These are phyloP conservation scores for Trissolcus japonicus DNA, from an alignment of 2,888 invertebrate species.

Conservation along the genomic window DNA sequence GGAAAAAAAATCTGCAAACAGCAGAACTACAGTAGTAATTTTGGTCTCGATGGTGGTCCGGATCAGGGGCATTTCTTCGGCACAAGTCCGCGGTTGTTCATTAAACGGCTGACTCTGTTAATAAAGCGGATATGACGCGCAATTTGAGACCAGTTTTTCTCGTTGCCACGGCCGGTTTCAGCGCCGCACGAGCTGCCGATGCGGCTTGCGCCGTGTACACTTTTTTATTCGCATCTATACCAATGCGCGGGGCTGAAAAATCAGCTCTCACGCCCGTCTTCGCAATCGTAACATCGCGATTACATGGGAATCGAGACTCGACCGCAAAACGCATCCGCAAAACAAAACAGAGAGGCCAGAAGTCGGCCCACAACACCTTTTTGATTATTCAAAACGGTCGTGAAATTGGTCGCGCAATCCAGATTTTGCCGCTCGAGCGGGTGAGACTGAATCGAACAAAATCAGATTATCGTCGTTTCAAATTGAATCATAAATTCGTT, in stretches of 20 bases:
- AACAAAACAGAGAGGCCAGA: constrained; percentile 14
- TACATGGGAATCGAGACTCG: constrained; percentile 65
- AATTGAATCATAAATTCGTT: constrained; percentile 41
- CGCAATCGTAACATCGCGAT: constrained; percentile 68
- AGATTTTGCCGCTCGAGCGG: constrained; percentile 28
- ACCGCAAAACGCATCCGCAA: constrained; percentile 42
- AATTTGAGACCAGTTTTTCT: constrained; percentile 64
- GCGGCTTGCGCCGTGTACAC: constrained; percentile 55
- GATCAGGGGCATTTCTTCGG: constrained; percentile 6
- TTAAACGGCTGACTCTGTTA: constrained; percentile 55
- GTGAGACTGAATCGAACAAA: constrained; percentile 31
- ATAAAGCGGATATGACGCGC: constrained; percentile 63
- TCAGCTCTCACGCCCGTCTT: constrained; percentile 53
- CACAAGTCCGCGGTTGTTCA: constrained; percentile 36
- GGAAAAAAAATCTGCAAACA: constrained; percentile 18
- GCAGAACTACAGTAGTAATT: constrained; percentile 24
- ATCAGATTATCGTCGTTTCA: constrained; percentile 35
- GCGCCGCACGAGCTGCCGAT: constrained; percentile 64
- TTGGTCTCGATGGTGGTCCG: constrained; percentile 35
- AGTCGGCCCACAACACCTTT: constrained; percentile 21
- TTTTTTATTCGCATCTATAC: constrained; percentile 43
- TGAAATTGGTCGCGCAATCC: constrained; percentile 43
- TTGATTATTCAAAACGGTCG: constrained; percentile 37
- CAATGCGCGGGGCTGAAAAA: constrained; percentile 1
- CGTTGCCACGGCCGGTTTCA: constrained; percentile 41